Conservation (phyloP, 2,888 invertebrate species). For the Ferdinandea cuprea region DNA sequence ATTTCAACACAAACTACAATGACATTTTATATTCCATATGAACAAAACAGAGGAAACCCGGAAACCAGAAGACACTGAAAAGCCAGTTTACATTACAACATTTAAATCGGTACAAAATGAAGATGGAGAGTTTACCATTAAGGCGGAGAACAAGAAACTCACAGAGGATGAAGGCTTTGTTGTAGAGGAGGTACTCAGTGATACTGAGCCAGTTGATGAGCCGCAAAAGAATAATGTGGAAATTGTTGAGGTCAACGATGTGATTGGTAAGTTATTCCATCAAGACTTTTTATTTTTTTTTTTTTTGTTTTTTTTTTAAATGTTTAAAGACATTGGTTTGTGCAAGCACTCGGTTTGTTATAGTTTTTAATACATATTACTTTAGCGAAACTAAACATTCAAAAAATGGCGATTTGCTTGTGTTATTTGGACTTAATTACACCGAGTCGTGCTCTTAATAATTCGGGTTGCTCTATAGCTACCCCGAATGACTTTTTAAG, state of each 20-base stretch:
- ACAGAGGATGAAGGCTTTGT: conserved; percentile 81
- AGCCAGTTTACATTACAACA: conserved; percentile 82
- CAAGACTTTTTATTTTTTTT: background rate
- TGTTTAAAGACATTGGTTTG: conserved; percentile 68
- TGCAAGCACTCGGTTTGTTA: conserved; percentile 47
- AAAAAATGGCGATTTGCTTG: conserved; percentile 16
- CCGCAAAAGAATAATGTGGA: conserved; percentile 79
- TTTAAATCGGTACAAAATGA: conserved; percentile 82
- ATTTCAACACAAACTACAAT: conserved; percentile 48
- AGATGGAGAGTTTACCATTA: conserved; percentile 81
- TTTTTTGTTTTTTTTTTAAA: conserved; percentile 35
- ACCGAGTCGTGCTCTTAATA: too few species aligned
- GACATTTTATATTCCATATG: conserved; percentile 56
- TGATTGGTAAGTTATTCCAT: conserved; percentile 79
- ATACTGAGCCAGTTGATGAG: conserved; percentile 79
- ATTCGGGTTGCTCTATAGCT: too few species aligned
- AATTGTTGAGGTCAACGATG: conserved; percentile 81
- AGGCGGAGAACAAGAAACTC: conserved; percentile 81
- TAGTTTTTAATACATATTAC: conserved; percentile 10
- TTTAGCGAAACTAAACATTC: conserved; percentile 11
- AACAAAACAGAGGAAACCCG: conserved; percentile 78
- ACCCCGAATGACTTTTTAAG: too few species aligned
- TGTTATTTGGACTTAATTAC: background rate
- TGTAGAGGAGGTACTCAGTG: conserved; percentile 82
- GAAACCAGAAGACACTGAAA: conserved; percentile 79